These are phyloP conservation scores for Trichosurus vulpecula DNA, from an alignment of 2,797 vertebrate genomes.

Conservation along the genomic window DNA sequence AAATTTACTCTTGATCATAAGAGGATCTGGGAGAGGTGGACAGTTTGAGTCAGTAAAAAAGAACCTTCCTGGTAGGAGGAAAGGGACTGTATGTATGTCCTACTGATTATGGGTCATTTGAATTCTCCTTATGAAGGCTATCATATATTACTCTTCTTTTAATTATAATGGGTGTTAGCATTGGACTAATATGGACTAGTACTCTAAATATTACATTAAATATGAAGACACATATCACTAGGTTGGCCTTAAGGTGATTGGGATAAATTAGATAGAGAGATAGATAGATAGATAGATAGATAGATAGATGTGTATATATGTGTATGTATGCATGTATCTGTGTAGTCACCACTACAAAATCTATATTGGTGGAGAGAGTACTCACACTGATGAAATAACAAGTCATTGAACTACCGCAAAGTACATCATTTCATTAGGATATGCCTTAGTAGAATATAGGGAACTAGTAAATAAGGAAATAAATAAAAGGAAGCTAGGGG, in stretches of 20 bases:
- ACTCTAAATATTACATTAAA: background rate
- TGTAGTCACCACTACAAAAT: background rate
- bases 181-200: background rate
- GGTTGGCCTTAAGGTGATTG: background rate
- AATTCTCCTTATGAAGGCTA: background rate
- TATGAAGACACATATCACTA: too few relatives aligned
- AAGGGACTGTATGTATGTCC: background rate
- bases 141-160: background rate
- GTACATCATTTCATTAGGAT: background rate
- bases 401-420: background rate
- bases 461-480: background rate
- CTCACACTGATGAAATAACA: background rate
- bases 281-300: too few relatives aligned
- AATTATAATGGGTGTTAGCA: background rate
- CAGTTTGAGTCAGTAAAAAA: background rate
- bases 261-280: background rate
- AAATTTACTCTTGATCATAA: background rate
- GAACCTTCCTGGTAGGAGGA: background rate
- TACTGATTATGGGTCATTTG: background rate
- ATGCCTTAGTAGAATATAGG: background rate
- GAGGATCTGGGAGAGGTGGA: background rate
- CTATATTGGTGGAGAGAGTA: background rate
- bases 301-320: background rate
- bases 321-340: background rate
- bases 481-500: background rate